Evolutionary conservation across 2,888 invertebrate genomes (phyloP), one percentile per base, ranked within the genome.

Genomic region (Galeopsomyia nigrocyanea): DNA sequence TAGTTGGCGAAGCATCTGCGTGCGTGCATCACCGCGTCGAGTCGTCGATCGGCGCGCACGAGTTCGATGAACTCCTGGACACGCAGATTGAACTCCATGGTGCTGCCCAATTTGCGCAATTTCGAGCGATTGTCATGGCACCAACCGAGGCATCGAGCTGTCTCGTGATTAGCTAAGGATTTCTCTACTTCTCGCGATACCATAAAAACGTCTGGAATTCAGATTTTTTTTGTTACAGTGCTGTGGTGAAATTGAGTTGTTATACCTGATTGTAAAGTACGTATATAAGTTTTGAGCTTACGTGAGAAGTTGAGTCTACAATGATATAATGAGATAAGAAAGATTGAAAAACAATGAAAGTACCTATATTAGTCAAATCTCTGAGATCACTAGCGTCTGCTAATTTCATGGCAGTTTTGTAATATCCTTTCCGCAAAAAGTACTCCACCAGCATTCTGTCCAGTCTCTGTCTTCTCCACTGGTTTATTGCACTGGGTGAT

Each of bases 381-480:
- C 94, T 89, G 17, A 96, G 90, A 60, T 91, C 91, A 16, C 94
- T 92, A 64, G 93, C 91, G 66, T 94, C 92, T 0, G 97, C 95
- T 31, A 99, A 88, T 81, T 93, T 92, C 77, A 94, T 92, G 0
- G 99, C 99, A 0, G 98, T 94, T 82, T 95, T 95, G 85, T 99
- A 98, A 87, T 97, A 98, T 0, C 99, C 99, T 83, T 95, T 94
- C 71, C 98, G 90, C 21, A 99, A 89, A 83, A 98, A 95, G 87
- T 99, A 98, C 84, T 99, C 99, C 16, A 99, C 96, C 65, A 99
- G 89, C 94, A 99, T 96, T 66, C 99, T 91, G 87, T 99, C 98
- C 68, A 99, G 88, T 46, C 98, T 91, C 77, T 94, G 93, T 77
- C 94, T 91, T 74, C 94, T 91, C 95, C 96, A 97, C 77, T 93